Evolutionary conservation across 2,113 vertebrate genomes (phyloP).

Genomic region (Gymnocephalus cernua): DNA sequence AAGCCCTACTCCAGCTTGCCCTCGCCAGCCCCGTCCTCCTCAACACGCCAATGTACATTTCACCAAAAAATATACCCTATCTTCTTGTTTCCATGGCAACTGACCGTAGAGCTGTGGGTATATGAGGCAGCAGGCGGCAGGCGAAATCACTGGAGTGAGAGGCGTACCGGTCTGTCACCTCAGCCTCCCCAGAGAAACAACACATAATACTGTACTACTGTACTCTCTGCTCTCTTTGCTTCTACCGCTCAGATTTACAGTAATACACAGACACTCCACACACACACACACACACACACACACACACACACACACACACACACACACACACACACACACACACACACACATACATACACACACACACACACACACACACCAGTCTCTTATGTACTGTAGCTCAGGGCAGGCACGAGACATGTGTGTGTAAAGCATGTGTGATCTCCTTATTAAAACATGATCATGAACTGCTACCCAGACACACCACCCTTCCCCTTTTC

Average conservation of each 20-base stretch:
- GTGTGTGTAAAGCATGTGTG: slow-evolving; percentile 24
- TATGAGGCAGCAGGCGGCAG: slow-evolving; percentile 71
- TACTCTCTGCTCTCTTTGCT: slow-evolving; percentile 45
- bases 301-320: neutral
- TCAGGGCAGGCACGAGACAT: slow-evolving; percentile 1
- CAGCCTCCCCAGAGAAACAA: slow-evolving; percentile 67
- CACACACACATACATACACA: neutral
- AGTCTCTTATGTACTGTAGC: slow-evolving; percentile 8
- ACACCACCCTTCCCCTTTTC: slow-evolving; percentile 18
- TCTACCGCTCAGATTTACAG: slow-evolving; percentile 13
- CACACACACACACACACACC: neutral
- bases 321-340: slow-evolving; percentile 13
- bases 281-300: slow-evolving; percentile 13
- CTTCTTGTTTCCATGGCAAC: slow-evolving; percentile 86
- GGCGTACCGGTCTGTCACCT: slow-evolving; percentile 77
- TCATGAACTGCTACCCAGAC: slow-evolving; percentile 29
- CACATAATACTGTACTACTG: slow-evolving; percentile 75
- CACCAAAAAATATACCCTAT: slow-evolving; percentile 75
- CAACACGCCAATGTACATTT: slow-evolving; percentile 64
- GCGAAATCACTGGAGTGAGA: slow-evolving; percentile 75
- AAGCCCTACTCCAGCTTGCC: slow-evolving; percentile 3
- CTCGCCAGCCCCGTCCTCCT: slow-evolving; percentile 13
- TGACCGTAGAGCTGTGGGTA: slow-evolving; percentile 76
- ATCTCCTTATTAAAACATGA: slow-evolving; percentile 47
- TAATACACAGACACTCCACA: slow-evolving; percentile 1